Base-by-base conservation (phyloP, 2,888 invertebrate species). In the Fragum fragum region DNA sequence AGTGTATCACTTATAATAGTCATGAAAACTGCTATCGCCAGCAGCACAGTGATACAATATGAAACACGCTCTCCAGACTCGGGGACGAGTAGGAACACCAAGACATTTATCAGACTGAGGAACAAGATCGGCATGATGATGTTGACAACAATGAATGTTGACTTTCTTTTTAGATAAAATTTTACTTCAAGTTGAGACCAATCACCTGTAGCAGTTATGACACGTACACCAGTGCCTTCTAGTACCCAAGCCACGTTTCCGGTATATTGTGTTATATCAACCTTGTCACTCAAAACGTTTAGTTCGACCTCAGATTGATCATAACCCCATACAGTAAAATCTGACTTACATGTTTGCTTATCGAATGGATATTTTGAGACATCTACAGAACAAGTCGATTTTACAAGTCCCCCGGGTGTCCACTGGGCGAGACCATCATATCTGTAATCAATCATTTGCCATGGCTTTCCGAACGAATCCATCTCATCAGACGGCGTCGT, bases 61-160 rank as follows among this genome's bases (percentile, higher is more conserved):
- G 85, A 83, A 7, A 88, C 83, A 7, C 86, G 61, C 69, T 88
- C 88, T 11, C 88, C 88, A 2, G 88, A 88, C 11, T 86, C 86
- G 0, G 82, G 76, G 11, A 83, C 77, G 9, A 88, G 70, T 2
- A 88, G 16, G 63, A 88, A 88, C 2, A 87, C 86, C 26, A 88
- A 61, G 16, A 79, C 82, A n/a, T 86, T 85, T 28, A 88, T 71
- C 53, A 88, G 47, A 11, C 83, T 81, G 0, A 88, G 81, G 74
- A 82, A 86, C n/a, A 87, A 26, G 14, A 88, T 88, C 16, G 88
- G 86, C 14, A 87, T 74, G 11, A 87, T 76, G 23, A 88, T 81
- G 63, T 84, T 87, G 21, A 88, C 72, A 16, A 87, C 73, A 11
- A 88, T 79, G 39, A 85, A 88, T 18, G 76, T 69, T 0, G 88